These are phyloP conservation scores for Mystacides longicornis DNA, from an alignment of 2,888 invertebrate species.

Conservation along the genomic window DNA sequence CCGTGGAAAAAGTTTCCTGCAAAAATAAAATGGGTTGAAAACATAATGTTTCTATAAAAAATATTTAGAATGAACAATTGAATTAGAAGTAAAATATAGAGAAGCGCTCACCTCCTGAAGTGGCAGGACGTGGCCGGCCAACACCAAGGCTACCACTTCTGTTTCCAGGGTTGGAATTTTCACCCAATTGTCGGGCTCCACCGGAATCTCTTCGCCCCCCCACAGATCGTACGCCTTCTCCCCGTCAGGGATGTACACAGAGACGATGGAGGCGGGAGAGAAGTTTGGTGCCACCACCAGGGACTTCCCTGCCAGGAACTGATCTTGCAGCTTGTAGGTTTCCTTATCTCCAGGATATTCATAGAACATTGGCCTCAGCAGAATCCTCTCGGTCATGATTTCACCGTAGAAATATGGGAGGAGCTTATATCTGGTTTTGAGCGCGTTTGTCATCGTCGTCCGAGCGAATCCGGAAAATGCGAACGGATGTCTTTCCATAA, in stretches of 20 bases:
- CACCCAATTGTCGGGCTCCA: conserved; percentile 34
- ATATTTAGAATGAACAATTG: not conserved
- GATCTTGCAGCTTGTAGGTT: conserved; percentile 44
- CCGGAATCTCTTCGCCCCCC: conserved; percentile 40
- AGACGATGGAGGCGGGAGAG: conserved; percentile 40
- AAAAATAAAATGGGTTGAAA: conserved; percentile 24
- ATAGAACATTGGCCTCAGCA: conserved; percentile 57
- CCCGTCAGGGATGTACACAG: conserved; percentile 44
- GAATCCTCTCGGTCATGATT: conserved; percentile 44
- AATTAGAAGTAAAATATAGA: too few relatives aligned
- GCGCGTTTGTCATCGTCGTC: conserved; percentile 38
- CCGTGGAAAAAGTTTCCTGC: conserved; percentile 34
- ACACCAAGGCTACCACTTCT: conserved; percentile 49
- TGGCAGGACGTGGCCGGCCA: conserved; percentile 51
- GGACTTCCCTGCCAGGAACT: conserved; percentile 55
- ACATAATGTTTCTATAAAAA: not conserved
- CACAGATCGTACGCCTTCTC: conserved; percentile 52
- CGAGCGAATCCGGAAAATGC: conserved; percentile 41
- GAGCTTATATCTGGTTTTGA: conserved; percentile 43
- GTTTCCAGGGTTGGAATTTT: conserved; percentile 43
- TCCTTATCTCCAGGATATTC: conserved; percentile 46
- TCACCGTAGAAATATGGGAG: conserved; percentile 54
- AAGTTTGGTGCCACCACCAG: conserved; percentile 55
- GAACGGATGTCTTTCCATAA: conserved; percentile 39
- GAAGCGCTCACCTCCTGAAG: conserved; percentile 45